Conservation (phyloP, 1,140 invertebrate species). For the Platyscapa corneri region DNA sequence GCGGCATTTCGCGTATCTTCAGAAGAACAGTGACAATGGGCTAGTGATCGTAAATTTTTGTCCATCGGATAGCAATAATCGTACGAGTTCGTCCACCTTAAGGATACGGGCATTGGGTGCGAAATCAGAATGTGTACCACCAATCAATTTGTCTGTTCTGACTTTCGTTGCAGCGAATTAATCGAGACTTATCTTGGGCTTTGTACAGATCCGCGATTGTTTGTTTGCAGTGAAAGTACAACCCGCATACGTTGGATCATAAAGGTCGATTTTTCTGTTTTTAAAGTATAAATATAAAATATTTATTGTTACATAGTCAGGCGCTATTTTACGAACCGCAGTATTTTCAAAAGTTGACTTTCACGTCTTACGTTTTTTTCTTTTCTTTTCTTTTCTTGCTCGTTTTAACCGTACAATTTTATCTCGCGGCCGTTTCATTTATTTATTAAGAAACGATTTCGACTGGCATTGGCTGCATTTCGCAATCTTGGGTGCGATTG, state of each 20-base stretch:
- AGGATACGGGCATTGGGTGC: constrained; percentile 10
- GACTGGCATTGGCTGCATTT: constrained; percentile 26
- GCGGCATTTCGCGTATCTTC: constrained; percentile 35
- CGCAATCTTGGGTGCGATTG: constrained; percentile 12
- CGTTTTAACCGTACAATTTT: constrained; percentile 34
- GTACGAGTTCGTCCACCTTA: constrained; percentile 33
- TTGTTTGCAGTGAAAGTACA: constrained; percentile 35
- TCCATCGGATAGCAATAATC: constrained; percentile 42
- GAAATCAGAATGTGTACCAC: constrained; percentile 13
- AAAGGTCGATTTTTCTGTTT: constrained; percentile 23
- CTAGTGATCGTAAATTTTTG: constrained; percentile 53
- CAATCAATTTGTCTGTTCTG: not conserved
- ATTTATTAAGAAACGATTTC: constrained; percentile 36
- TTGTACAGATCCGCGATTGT: constrained; percentile 30
- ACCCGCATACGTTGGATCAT: constrained; percentile 9
- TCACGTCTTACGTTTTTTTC: not conserved
- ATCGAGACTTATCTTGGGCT: constrained; percentile 18
- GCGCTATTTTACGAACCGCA: constrained; percentile 48
- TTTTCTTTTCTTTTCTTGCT: too few species aligned
- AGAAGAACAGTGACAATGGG: constrained; percentile 42
- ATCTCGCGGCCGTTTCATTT: constrained; percentile 39
- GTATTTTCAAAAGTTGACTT: constrained; percentile 46
- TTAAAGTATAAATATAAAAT: constrained; percentile 41
- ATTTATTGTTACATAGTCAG: constrained; percentile 36
- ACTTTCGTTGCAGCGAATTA: constrained; percentile 8